These are phyloP conservation scores for Bubo blakistoni DNA, from an alignment of 2,113 vertebrate genomes.

Conservation along the genomic window DNA sequence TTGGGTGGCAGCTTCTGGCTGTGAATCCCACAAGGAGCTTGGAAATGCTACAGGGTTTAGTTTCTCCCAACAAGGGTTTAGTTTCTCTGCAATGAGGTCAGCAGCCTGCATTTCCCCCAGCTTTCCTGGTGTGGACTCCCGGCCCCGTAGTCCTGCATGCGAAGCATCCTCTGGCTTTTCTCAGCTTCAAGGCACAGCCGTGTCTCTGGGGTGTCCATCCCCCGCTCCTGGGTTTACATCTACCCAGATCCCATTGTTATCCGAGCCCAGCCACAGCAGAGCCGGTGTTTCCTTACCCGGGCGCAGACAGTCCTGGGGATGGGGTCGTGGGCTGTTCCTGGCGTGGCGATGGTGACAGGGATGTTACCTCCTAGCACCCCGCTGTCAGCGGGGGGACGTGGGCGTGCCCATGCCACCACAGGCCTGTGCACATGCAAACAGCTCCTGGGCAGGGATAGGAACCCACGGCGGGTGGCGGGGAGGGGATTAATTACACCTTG, in stretches of 20 bases:
- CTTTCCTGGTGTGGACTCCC: background rate
- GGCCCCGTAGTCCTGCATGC: accelerated
- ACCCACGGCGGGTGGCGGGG: too few relatives aligned
- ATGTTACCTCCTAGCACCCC: accelerated
- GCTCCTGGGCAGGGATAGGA: background rate
- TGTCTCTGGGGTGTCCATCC: accelerated
- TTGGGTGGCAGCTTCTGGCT: background rate
- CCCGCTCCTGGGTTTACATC: background rate
- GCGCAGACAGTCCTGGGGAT: background rate
- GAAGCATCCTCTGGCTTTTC: too few relatives aligned
- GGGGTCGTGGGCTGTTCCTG: background rate
- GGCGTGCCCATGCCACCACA: background rate
- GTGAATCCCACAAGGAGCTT: background rate
- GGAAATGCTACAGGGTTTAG: background rate
- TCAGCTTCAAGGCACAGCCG: accelerated
- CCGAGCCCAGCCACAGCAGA: accelerated
- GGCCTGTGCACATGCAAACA: too few relatives aligned
- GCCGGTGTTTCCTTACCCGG: background rate
- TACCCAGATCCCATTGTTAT: background rate
- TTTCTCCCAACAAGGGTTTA: background rate
- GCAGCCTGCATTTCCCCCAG: background rate
- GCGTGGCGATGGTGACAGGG: background rate
- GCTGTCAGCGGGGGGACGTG: too few relatives aligned
- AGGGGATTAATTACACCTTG: background rate
- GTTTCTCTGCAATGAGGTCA: background rate